Conservation (phyloP, 1,140 invertebrate genomes). For the Saccostrea glomerata region DNA sequence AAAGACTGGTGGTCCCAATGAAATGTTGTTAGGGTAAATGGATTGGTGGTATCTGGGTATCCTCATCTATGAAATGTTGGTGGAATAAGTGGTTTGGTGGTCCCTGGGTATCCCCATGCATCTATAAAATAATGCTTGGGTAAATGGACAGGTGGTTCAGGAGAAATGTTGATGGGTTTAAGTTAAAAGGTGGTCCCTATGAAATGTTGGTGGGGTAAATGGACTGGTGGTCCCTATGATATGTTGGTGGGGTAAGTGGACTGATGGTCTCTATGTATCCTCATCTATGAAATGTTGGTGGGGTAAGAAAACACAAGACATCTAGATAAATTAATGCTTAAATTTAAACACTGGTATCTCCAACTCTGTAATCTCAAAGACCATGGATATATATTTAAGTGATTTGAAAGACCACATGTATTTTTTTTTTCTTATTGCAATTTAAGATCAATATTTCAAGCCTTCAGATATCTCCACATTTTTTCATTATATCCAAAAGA, state of each 20-base stretch:
- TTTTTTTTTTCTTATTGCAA: too few species aligned
- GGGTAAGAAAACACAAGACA: conserved; percentile 80
- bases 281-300: conserved; percentile 93
- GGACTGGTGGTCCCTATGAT: conserved; percentile 98
- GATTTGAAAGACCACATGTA: too few species aligned
- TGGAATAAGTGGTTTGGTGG: conserved; percentile 80
- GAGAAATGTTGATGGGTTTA: conserved; percentile 88
- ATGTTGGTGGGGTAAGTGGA: conserved; percentile 84
- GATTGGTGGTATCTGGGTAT: conserved; percentile 99
- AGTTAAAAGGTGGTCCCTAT: conserved; percentile 94
- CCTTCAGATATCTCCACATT: too few species aligned
- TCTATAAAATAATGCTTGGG: too few species aligned
- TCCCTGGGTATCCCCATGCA: conserved; percentile 82
- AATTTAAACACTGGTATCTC: too few species aligned
- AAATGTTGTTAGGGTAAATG: conserved; percentile 79
- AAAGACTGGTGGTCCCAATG: conserved; percentile 2
- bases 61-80: conserved; percentile 93
- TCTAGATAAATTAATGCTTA: too few species aligned
- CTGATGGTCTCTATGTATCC: conserved; percentile 82
- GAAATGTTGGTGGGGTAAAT: conserved; percentile 88
- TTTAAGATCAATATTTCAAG: too few species aligned
- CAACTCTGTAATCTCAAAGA: too few species aligned
- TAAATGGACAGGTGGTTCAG: conserved; percentile 99
- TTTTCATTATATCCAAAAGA: too few species aligned
- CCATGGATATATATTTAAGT: too few species aligned